These are phyloP conservation scores for Argyresthia albistria DNA, from an alignment of 2,888 invertebrate species.

Conservation along the genomic window DNA sequence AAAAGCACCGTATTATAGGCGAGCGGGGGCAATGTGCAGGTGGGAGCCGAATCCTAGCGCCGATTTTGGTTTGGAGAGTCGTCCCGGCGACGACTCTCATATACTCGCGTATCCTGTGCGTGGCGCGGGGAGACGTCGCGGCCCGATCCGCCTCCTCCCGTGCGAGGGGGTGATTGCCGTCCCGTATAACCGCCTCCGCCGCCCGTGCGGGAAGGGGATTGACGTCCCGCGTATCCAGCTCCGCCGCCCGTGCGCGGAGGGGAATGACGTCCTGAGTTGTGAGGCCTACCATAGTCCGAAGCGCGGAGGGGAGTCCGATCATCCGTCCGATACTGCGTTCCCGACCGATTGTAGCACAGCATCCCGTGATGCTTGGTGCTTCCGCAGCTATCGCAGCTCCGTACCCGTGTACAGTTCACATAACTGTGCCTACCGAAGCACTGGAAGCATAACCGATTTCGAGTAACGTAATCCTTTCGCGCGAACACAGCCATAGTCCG, in stretches of 20 bases:
- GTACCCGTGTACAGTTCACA: not conserved
- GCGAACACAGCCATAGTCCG: not conserved
- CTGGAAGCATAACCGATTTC: not conserved
- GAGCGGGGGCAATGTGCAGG: not conserved
- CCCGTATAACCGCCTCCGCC: not conserved
- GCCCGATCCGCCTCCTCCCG: not conserved
- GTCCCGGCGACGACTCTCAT: not conserved
- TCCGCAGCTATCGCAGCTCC: not conserved
- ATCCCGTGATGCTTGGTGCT: not conserved
- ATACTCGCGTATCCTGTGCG: not conserved
- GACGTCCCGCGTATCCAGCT: not conserved
- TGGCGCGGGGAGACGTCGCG: not conserved
- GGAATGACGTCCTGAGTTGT: not conserved
- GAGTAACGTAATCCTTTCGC: not conserved
- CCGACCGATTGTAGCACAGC: not conserved
- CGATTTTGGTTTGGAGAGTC: not conserved
- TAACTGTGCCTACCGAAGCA: not conserved
- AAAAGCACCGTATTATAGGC: not conserved
- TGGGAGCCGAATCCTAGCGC: not conserved
- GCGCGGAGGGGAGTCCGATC: not conserved
- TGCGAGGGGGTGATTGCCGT: not conserved
- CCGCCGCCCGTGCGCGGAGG: not conserved
- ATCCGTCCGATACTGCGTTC: not conserved
- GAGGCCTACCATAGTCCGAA: not conserved
- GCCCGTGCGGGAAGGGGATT: not conserved